Conservation (phyloP, 2,888 invertebrate species). For the Elmis aenea region DNA sequence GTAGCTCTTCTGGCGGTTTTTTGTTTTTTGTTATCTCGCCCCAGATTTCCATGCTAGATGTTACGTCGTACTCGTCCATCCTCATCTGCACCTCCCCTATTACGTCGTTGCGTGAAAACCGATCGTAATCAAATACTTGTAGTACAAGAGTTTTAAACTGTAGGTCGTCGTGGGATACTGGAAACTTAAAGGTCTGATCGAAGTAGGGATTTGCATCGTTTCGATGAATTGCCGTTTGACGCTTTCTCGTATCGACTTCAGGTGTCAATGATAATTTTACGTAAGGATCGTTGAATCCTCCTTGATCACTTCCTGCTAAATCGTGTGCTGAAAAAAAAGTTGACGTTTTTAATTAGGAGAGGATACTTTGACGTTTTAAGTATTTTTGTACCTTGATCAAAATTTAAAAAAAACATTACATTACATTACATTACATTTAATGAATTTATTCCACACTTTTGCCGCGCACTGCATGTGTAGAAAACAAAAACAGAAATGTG, state of each 20-base stretch:
- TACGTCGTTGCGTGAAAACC: conserved; percentile 83
- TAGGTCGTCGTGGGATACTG: conserved; percentile 82
- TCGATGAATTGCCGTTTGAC: conserved; percentile 79
- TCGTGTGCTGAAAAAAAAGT: conserved; percentile 65
- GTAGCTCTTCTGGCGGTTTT: conserved; percentile 75
- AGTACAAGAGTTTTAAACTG: conserved; percentile 70
- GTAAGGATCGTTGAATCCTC: conserved; percentile 87
- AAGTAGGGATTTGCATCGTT: conserved; percentile 84
- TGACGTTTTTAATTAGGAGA: too few relatives aligned
- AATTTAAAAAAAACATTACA: too few relatives aligned
- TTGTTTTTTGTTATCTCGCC: conserved; percentile 78
- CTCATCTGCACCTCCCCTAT: conserved; percentile 77
- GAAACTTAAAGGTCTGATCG: conserved; percentile 90
- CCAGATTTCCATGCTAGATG: conserved; percentile 78
- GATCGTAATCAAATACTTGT: conserved; percentile 63
- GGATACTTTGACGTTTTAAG: too few relatives aligned
- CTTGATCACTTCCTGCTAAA: conserved; percentile 75
- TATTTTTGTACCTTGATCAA: too few relatives aligned
- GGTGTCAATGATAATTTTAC: conserved; percentile 75
- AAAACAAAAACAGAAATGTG: too few relatives aligned
- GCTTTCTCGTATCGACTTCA: conserved; percentile 76
- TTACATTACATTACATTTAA: too few relatives aligned
- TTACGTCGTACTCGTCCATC: conserved; percentile 73
- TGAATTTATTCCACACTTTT: too few relatives aligned
- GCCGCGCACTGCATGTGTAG: too few relatives aligned